phyloP scores from a whole-genome alignment of 2,113 vertebrate genomes.

The Echinops telfairi region DNA sequence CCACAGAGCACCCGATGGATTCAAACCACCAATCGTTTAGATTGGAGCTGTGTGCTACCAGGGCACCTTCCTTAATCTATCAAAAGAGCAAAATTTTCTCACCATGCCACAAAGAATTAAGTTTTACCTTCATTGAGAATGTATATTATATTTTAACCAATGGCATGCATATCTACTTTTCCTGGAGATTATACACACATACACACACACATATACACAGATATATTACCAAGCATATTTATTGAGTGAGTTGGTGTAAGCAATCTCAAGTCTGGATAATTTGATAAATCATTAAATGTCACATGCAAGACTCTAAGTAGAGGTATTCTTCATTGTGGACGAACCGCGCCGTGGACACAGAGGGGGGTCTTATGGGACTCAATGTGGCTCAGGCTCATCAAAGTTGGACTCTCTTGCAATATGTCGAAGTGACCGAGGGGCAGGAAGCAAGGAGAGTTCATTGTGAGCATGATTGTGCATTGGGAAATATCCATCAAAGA shows the following conservation, averaged over 20 bases:
- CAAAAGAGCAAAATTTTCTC: not conserved
- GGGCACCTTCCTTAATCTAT: not conserved
- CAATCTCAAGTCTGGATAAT: not conserved
- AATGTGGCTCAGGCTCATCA: not conserved
- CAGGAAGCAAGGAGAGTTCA: not conserved
- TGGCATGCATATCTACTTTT: not conserved
- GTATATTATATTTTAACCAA: not conserved
- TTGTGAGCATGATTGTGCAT: not conserved
- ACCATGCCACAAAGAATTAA: not conserved
- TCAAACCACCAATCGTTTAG: not conserved
- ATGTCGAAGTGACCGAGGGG: not conserved
- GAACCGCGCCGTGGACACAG: not conserved
- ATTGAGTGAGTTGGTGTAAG: not conserved
- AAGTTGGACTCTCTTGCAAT: not conserved
- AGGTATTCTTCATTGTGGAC: not conserved
- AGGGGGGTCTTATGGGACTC: not conserved
- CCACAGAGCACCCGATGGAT: not conserved
- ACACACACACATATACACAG: not conserved
- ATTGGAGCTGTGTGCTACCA: not conserved
- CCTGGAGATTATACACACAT: not conserved
- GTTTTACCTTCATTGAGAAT: not conserved
- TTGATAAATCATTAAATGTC: not conserved
- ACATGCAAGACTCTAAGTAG: not conserved
- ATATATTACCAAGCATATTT: not conserved
- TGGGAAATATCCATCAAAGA: not conserved